Evolutionary conservation across 2,888 invertebrate genomes (phyloP).

Genomic region (Cerastoderma edule): DNA sequence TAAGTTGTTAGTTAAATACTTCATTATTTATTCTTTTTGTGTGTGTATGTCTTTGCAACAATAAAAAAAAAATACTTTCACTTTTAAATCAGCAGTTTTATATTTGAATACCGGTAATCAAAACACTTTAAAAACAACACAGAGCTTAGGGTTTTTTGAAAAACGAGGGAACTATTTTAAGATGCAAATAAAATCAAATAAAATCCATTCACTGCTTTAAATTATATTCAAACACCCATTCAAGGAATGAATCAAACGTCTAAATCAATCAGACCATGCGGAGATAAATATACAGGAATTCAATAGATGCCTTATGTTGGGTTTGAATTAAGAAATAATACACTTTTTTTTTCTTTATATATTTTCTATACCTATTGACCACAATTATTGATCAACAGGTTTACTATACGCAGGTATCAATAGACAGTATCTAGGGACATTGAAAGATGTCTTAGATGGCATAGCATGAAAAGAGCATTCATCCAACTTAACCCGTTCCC

Average conservation of each 20-base stretch:
- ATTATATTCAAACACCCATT: conserved; percentile 18
- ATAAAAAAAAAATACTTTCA: too few species aligned
- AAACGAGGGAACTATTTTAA: neutral
- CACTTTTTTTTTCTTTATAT: neutral
- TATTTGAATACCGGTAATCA: too few species aligned
- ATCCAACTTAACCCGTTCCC: too few species aligned
- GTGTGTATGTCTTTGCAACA: too few species aligned
- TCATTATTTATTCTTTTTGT: too few species aligned
- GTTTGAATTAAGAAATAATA: conserved; percentile 14
- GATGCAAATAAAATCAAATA: conserved; percentile 23
- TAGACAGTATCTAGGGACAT: neutral
- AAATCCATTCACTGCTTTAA: conserved; percentile 8
- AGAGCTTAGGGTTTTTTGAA: too few species aligned
- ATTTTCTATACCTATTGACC: conserved; percentile 7
- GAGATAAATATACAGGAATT: conserved; percentile 8
- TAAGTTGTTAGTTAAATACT: too few species aligned
- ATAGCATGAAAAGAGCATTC: neutral
- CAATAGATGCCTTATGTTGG: conserved; percentile 6
- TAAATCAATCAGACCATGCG: neutral
- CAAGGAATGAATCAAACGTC: conserved; percentile 10
- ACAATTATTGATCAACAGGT: conserved; percentile 1
- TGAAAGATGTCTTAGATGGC: neutral
- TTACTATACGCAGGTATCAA: neutral
- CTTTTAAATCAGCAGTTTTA: too few species aligned
- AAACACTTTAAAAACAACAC: too few species aligned